Percentiles rank a stretch among this genome's conserved stretches.
Evolutionary conservation across 30 jellyfish, hydroid and myxozoan species (phyloP).

Genomic region (Aurelia coerulea): DNA sequence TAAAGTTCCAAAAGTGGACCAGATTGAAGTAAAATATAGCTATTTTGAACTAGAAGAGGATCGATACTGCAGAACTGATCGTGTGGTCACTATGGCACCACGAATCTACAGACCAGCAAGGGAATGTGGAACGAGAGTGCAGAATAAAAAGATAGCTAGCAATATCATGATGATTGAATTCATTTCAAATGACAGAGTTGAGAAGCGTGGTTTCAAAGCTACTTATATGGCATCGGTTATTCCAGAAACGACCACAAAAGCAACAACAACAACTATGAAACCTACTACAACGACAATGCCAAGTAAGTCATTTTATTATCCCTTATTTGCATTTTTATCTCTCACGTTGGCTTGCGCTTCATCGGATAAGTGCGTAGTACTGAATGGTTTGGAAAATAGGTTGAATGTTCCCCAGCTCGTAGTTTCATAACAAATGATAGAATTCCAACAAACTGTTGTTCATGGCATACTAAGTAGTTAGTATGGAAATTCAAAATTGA

Average conservation of each 20-base stretch:
- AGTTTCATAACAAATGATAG: too few species aligned
- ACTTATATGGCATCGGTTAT: conserved; percentile 17
- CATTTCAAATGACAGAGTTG: conserved; percentile 55
- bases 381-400: too few species aligned
- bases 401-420: too few species aligned
- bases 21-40: conserved; percentile 32
- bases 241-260: not conserved
- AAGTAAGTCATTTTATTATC: not conserved
- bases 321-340: too few species aligned
- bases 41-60: conserved; percentile 73
- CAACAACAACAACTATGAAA: not conserved
- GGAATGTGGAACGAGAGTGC: conserved; percentile 44
- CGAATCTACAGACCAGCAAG: not conserved
- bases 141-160: conserved; percentile 50
- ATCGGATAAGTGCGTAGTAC: too few species aligned
- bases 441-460: too few species aligned
- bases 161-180: conserved; percentile 72
- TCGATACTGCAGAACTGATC: conserved; percentile 56
- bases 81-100: conserved; percentile 27
- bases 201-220: conserved; percentile 64
- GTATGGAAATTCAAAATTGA: too few species aligned
- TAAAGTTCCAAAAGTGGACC: conserved; percentile 53
- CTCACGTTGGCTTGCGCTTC: too few species aligned
- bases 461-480: too few species aligned
- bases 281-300: conserved; percentile 7